Evolutionary conservation across 2,888 invertebrate genomes (phyloP), one percentile per base, ranked within the genome.

Genomic region (Acrocyrtus sp.): DNA sequence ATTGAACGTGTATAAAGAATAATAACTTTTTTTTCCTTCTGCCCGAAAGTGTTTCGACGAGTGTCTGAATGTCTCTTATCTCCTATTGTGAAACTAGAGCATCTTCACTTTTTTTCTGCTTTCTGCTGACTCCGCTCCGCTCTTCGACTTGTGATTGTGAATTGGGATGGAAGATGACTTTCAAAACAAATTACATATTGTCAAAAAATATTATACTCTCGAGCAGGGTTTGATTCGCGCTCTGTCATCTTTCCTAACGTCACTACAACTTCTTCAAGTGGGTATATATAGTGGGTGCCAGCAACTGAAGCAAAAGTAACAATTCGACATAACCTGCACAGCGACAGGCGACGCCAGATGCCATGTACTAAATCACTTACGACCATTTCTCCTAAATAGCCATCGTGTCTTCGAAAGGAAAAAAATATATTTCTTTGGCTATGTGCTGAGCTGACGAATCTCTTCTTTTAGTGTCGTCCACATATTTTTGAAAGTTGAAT

Each of bases 181-280:
- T 58, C 67, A 67, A 67, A 67, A 67, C 67, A 67, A 58, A 58
- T 67, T 67, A 67, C n/a, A n/a, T n/a, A n/a, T 58, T 58, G 67
- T 50, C 57, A 58, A 39, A 41, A 34, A n/a, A n/a, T n/a, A n/a
- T n/a, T n/a, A n/a, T n/a, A n/a, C n/a, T n/a, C n/a, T 19, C 43
- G 26, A 51, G 39, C 41, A 51, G 41, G 39, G 43, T 41, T 17
- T 51, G n/a, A 26, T 22, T 51, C 47, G 51, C 39, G 51, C 51
- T 43, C 62, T 51, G 62, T 62, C 62, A 62, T 62, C 43, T 29
- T 51, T 47, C 17, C 5, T n/a, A 50, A 61, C 62, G 39, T 50
- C n/a, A n/a, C n/a, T n/a, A n/a, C n/a, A n/a, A n/a, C n/a, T n/a
- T n/a, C n/a, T n/a, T n/a, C n/a, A n/a, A n/a, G n/a, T n/a, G n/a